A percentile compares a stretch with the other conserved stretches of the same genome.
Evolutionary conservation across 2,113 vertebrate species (phyloP).

Genomic region (Hemicordylus capensis): DNA sequence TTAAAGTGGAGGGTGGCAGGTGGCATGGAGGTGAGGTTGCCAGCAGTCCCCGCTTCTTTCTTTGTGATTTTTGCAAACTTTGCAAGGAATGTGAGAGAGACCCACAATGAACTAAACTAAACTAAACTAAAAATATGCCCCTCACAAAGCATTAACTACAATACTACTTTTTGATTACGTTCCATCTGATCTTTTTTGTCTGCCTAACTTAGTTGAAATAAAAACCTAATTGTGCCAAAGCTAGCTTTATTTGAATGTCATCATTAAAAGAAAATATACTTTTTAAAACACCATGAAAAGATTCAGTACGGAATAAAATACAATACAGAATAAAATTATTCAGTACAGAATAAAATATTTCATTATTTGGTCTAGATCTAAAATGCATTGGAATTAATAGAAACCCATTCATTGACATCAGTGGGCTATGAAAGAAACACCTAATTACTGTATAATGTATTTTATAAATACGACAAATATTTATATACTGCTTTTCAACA

Average conservation of each 20-base stretch:
- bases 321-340: not conserved
- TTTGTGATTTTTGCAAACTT: too few relatives aligned
- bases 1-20: too few relatives aligned
- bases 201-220: not conserved
- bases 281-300: not conserved
- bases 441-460: not conserved
- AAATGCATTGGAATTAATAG: not conserved
- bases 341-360: not conserved
- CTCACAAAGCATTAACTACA: not conserved
- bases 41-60: too few relatives aligned
- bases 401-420: not conserved
- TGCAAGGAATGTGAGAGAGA: too few relatives aligned
- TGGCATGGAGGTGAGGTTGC: too few relatives aligned
- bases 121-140: not conserved
- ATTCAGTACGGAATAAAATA: not conserved
- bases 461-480: too few relatives aligned
- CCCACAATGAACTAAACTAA: not conserved
- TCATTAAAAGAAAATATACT: not conserved
- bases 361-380: not conserved
- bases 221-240: not conserved
- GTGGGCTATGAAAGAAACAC: not conserved
- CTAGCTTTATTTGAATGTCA: not conserved
- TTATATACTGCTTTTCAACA: too few relatives aligned
- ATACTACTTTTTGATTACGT: not conserved
- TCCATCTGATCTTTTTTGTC: not conserved